These are phyloP conservation scores for Heterotis niloticus DNA, from an alignment of 2,113 vertebrate species.

Conservation along the genomic window DNA sequence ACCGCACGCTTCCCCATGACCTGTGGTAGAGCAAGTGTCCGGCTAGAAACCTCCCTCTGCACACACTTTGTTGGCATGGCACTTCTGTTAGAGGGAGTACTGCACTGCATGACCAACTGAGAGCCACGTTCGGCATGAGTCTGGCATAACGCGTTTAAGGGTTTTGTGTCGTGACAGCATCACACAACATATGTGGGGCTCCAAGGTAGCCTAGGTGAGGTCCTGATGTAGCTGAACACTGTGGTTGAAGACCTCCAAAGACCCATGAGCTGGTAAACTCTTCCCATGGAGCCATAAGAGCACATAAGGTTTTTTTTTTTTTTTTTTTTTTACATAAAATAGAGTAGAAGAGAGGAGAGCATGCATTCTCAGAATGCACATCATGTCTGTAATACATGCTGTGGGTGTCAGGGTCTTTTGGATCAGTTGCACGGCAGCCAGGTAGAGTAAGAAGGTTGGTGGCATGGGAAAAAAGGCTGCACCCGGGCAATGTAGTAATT, in stretches of 20 bases:
- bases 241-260: no score
- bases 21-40: no score
- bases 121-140: no score
- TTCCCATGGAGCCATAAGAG: neutral
- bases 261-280: neutral
- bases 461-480: constrained; percentile 92
- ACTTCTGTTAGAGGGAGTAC: no score
- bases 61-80: no score
- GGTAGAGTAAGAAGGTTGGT: constrained; percentile 90
- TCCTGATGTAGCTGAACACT: no score
- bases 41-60: no score
- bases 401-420: neutral
- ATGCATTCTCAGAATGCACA: neutral
- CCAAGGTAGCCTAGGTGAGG: neutral
- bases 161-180: neutral
- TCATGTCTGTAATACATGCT: neutral
- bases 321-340: no score
- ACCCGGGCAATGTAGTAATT: constrained; percentile 98
- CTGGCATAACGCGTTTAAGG: no score
- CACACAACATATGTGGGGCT: neutral
- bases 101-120: no score
- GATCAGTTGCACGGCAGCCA: constrained; percentile 97
- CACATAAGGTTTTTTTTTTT: no score
- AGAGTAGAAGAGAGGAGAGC: neutral
- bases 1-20: no score